These are phyloP conservation scores for Lophotriccus pileatus DNA, from an alignment of 2,797 vertebrate genomes.

Conservation along the genomic window DNA sequence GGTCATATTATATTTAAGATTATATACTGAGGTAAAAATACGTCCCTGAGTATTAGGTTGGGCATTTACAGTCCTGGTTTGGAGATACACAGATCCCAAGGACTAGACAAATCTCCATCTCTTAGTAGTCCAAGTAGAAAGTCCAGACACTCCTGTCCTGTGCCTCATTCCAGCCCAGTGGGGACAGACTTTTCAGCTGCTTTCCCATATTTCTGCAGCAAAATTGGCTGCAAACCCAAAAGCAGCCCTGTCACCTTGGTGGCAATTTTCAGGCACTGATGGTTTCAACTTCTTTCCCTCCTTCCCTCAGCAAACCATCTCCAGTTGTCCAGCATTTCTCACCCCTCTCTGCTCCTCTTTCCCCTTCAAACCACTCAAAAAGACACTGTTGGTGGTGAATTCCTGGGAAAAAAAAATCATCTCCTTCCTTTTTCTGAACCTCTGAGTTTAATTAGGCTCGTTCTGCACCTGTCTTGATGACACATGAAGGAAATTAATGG, in stretches of 20 bases:
- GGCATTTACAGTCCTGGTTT: not conserved
- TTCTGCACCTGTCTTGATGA: slow-evolving; percentile 39
- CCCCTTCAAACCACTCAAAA: not conserved
- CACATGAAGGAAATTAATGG: slow-evolving; percentile 12
- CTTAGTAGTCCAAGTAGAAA: not conserved
- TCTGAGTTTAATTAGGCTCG: slow-evolving; percentile 36
- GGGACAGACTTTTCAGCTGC: not conserved
- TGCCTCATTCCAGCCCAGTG: not conserved
- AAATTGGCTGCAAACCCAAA: not conserved
- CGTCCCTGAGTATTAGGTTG: not conserved
- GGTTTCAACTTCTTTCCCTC: not conserved
- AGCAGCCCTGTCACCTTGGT: not conserved
- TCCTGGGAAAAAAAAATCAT: not conserved
- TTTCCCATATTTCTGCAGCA: not conserved
- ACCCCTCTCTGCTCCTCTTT: not conserved
- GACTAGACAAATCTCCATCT: not conserved
- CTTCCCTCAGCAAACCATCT: not conserved
- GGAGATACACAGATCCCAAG: not conserved
- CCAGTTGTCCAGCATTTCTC: not conserved
- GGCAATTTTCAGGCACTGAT: not conserved
- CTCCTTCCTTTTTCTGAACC: not conserved
- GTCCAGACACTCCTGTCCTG: not conserved
- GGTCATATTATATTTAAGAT: not conserved
- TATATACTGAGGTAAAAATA: not conserved
- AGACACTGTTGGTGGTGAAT: not conserved